phyloP scores from a whole-genome alignment of 2,797 vertebrate species.

The Sebastiscus albofasciatus region DNA sequence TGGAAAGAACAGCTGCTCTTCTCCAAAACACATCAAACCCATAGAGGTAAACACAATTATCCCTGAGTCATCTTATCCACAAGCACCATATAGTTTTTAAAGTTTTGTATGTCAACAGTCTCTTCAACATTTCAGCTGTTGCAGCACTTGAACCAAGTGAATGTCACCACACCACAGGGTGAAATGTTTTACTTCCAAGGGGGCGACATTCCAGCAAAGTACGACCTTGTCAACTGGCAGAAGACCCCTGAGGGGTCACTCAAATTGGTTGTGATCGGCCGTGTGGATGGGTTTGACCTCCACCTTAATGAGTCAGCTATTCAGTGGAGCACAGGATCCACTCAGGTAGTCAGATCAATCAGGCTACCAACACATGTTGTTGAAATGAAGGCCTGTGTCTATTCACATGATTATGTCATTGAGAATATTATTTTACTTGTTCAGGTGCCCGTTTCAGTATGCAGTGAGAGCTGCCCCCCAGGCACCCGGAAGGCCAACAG shows the following conservation, averaged over 20 bases:
- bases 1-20: constrained; percentile 48
- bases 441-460: constrained; percentile 60
- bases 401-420: neutral
- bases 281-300: constrained; percentile 74
- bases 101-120: neutral
- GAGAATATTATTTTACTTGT: neutral
- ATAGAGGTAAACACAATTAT: constrained; percentile 47
- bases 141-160: constrained; percentile 65
- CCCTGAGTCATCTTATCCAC: neutral
- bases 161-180: constrained; percentile 73
- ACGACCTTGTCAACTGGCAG: constrained; percentile 85
- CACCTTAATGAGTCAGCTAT: constrained; percentile 74
- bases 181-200: constrained; percentile 75
- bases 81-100: neutral
- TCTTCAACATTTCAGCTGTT: constrained; percentile 59
- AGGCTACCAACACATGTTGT: too few species aligned
- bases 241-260: constrained; percentile 53
- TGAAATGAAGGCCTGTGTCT: neutral
- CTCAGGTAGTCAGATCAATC: constrained; percentile 24
- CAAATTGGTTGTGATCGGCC: constrained; percentile 71
- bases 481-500: constrained; percentile 69
- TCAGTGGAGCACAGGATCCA: constrained; percentile 75
- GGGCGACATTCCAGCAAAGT: constrained; percentile 72
- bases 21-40: constrained; percentile 52
- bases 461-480: constrained; percentile 76